Evolutionary conservation across 2,113 vertebrate genomes (phyloP).

Genomic region (Chascanopsetta lugubris): DNA sequence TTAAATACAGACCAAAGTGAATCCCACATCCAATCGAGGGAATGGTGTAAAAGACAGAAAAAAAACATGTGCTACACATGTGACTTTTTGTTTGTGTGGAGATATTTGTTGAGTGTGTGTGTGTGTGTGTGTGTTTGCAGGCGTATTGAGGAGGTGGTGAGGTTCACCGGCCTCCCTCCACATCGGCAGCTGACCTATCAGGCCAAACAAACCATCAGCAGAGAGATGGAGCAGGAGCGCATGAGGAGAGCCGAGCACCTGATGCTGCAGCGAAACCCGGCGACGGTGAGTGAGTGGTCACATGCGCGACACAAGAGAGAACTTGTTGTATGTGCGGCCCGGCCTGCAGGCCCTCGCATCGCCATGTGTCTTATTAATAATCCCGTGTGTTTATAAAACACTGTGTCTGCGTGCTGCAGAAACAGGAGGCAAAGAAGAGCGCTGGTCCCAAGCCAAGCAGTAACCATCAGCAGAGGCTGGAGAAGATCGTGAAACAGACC

Average conservation of each 20-base stretch:
- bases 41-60: no score
- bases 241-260: constrained; percentile 88
- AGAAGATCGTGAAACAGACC: constrained; percentile 82
- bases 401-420: constrained; percentile 36
- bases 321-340: not conserved
- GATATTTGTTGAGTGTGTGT: not conserved
- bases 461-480: constrained; percentile 87
- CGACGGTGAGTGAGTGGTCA: constrained; percentile 65
- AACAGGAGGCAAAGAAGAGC: constrained; percentile 39
- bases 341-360: not conserved
- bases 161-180: constrained; percentile 85
- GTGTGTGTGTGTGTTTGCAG: constrained; percentile 75
- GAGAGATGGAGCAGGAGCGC: constrained; percentile 93
- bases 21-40: no score
- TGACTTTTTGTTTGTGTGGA: not conserved
- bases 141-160: constrained; percentile 88
- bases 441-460: constrained; percentile 34
- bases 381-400: constrained; percentile 7
- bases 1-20: no score
- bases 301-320: not conserved
- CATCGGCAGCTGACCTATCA: constrained; percentile 92
- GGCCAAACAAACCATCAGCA: constrained; percentile 93
- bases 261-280: constrained; percentile 69
- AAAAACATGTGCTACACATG: no score
- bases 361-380: not conserved